Percentiles rank a stretch among this genome's conserved stretches.
These are phyloP conservation scores for Agrypnia vestita DNA, from an alignment of 1,140 invertebrate genomes.

Conservation along the genomic window DNA sequence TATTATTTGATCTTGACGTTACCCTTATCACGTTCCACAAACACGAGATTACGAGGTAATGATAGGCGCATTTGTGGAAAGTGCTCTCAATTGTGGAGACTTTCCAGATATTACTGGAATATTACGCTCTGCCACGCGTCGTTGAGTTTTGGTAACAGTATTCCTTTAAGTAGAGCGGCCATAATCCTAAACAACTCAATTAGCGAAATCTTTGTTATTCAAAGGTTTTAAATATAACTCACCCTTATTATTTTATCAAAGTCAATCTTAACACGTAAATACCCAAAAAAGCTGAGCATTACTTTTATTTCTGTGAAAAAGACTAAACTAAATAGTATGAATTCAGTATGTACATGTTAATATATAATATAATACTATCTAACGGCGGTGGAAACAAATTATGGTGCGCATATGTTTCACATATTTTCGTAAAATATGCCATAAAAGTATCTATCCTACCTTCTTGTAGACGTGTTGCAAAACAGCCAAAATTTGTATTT, in stretches of 20 bases:
- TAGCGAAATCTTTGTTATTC: neutral
- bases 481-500: no score
- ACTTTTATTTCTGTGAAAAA: no score
- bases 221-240: conserved; percentile 6
- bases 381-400: no score
- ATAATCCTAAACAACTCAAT: conserved; percentile 8
- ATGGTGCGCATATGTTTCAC: no score
- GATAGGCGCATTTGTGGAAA: neutral
- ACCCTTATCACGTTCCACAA: neutral
- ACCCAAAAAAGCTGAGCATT: no score
- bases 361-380: no score
- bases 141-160: neutral
- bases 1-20: neutral
- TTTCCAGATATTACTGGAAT: conserved; percentile 5
- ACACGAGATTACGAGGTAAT: conserved; percentile 5
- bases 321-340: no score
- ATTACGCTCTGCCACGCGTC: conserved; percentile 1
- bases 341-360: no score
- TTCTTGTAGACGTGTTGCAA: no score
- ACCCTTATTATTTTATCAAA: neutral
- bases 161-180: neutral
- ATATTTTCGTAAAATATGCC: no score
- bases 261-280: no score
- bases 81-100: neutral
- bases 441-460: no score